phyloP scores from a whole-genome alignment of 2,888 invertebrate genomes.

The Halocaridina rubra region DNA sequence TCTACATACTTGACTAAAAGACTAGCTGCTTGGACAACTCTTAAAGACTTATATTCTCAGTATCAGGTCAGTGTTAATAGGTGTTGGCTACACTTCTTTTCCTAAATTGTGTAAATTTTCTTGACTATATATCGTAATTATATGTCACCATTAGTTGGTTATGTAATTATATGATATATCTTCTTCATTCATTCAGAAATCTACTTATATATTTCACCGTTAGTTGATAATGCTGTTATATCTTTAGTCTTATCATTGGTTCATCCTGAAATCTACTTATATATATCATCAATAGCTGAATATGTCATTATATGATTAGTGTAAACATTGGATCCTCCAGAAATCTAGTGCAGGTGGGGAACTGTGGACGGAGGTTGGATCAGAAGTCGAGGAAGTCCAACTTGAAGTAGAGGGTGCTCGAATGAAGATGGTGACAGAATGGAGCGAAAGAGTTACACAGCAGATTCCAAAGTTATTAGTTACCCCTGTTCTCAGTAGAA shows the following conservation, averaged over 20 bases:
- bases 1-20: constrained; percentile 50
- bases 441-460: constrained; percentile 33
- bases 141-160: background rate
- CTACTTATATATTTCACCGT: background rate
- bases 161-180: background rate
- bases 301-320: no score
- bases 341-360: constrained; percentile 46
- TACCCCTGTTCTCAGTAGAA: constrained; percentile 44
- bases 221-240: background rate
- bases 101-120: no score
- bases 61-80: constrained; percentile 27
- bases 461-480: constrained; percentile 56
- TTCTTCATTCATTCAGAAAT: no score
- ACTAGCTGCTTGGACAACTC: constrained; percentile 58
- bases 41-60: constrained; percentile 44
- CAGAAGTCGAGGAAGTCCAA: constrained; percentile 53
- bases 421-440: constrained; percentile 29
- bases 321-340: no score
- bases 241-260: background rate
- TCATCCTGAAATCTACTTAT: no score
- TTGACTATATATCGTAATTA: background rate
- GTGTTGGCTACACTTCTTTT: no score
- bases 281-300: no score
- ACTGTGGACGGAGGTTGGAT: constrained; percentile 55
- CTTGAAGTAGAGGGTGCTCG: constrained; percentile 40